Base-by-base conservation (phyloP, 64 coral and sea anemone genomes). In the Catalaphyllia jardinei region DNA sequence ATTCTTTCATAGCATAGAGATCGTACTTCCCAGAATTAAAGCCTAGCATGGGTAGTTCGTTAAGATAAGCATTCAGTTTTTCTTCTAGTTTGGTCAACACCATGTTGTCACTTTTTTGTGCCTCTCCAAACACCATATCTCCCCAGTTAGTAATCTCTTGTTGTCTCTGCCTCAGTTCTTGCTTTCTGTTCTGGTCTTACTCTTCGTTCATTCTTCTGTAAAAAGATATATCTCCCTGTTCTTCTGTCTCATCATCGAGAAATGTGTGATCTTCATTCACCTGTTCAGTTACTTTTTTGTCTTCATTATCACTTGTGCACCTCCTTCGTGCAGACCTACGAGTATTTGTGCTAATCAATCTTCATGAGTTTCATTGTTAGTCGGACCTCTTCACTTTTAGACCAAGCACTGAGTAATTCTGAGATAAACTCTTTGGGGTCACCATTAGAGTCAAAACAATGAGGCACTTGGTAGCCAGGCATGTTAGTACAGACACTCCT, bases 1-100 rank as follows among this genome's bases (percentile, higher is more conserved):
- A 50, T 52, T 52, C 20, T n/a, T 51, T 52, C 42, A 59, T n/a
- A 13, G 71, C 67, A 71, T 71, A 29, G 9, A 71, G 67, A 8
- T 85, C 61, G 10, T 85, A 85, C 61, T 85, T 85, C 2, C 81
- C 61, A 14, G 81, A 85, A 38, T 85, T 69, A 24, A 73, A 86
- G 15, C 83, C 83, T 8, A 73, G 25, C 18, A 86, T 27, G 2
- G 83, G 83, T 10, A 86, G 31, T 25, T 86, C 65, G 12, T 86
- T 85, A 29, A 85, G 35, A 4, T 85, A 85, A 4, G 27, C 35
- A 3, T 29, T 72, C 2, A 72, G 24, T 72, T 27, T 72, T n/a
- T 72, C 33, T 35, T 28, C 28, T 27, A 9, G 7, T 28, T 72
- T 29, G 22, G 11, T 72, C 22, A 72, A 27, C 3, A 12, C 4